Conservation (phyloP, 2,888 invertebrate genomes). For the Diaprepes abbreviatus region DNA sequence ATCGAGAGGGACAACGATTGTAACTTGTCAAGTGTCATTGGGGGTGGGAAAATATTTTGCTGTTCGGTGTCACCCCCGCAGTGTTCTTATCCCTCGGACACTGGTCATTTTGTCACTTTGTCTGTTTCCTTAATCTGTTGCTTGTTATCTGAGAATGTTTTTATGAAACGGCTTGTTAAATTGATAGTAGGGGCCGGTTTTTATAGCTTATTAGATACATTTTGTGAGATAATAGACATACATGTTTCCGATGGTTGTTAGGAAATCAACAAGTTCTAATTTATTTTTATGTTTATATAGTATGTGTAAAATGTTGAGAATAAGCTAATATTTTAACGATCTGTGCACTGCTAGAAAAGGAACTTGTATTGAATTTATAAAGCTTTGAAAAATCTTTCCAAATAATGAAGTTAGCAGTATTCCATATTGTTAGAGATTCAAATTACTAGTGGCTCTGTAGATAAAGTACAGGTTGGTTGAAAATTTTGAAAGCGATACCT, state of each 20-base stretch:
- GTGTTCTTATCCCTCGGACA: slow-evolving; percentile 38
- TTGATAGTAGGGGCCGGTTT: slow-evolving; percentile 27
- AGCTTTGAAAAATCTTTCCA: too few species aligned
- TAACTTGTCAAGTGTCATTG: slow-evolving; percentile 33
- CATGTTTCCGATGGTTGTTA: slow-evolving; percentile 9
- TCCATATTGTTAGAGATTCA: too few species aligned
- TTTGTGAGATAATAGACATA: too few species aligned
- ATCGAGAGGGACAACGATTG: slow-evolving; percentile 35
- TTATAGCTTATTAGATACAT: slow-evolving; percentile 35
- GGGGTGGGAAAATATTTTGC: slow-evolving; percentile 38
- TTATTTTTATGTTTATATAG: too few species aligned
- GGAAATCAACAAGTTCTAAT: slow-evolving; percentile 11
- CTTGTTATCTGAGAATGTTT: slow-evolving; percentile 41
- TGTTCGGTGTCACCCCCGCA: slow-evolving; percentile 27
- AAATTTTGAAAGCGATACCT: too few species aligned
- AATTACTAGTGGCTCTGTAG: too few species aligned
- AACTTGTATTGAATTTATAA: too few species aligned
- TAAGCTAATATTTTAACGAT: too few species aligned
- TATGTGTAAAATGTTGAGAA: too few species aligned
- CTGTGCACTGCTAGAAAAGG: too few species aligned
- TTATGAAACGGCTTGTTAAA: slow-evolving; percentile 22
- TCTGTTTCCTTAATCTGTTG: slow-evolving; percentile 42
- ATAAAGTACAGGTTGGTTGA: too few species aligned
- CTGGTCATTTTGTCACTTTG: slow-evolving; percentile 47
- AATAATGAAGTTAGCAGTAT: too few species aligned